Evolutionary conservation across 2,888 invertebrate genomes (phyloP).

Genomic region (Ornithoptera priamus): DNA sequence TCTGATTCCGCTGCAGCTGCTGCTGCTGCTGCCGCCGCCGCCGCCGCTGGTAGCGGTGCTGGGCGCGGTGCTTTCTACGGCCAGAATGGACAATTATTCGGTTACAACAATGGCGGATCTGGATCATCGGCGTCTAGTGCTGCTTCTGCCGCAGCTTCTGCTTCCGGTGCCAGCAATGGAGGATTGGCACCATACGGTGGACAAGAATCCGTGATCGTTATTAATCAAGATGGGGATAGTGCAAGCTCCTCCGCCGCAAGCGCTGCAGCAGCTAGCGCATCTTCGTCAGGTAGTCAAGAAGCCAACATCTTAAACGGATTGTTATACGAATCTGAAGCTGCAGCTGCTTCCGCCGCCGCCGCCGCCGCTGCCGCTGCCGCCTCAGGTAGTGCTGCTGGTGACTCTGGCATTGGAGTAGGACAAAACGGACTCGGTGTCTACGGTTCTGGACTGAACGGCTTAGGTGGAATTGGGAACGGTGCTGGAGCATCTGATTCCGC

Average conservation of each 20-base stretch:
- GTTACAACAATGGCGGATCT: background rate
- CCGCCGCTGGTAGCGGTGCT: background rate
- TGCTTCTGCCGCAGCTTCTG: constrained; percentile 2
- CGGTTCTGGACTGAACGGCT: background rate
- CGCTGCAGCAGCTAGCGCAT: too few relatives aligned
- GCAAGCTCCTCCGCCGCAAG: too few relatives aligned
- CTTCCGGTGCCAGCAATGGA: background rate
- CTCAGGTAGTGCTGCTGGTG: background rate
- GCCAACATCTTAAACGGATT: too few relatives aligned
- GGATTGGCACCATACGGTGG: too few relatives aligned
- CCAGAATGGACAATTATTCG: too few relatives aligned
- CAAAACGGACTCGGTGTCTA: background rate
- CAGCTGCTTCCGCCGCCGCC: too few relatives aligned
- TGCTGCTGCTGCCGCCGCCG: constrained; percentile 7
- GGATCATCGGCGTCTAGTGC: constrained; percentile 15
- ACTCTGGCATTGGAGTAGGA: background rate
- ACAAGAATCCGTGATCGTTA: too few relatives aligned
- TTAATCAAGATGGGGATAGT: too few relatives aligned
- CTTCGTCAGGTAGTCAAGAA: too few relatives aligned
- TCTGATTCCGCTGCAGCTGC: constrained; percentile 20
- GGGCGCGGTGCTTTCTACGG: too few relatives aligned
- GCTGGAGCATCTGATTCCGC: constrained; percentile 10
- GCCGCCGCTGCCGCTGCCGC: background rate
- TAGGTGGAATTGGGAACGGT: background rate
- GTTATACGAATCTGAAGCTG: too few relatives aligned